Conservation (phyloP, 2,113 vertebrate genomes). For the Ceuthmochares aereus region DNA sequence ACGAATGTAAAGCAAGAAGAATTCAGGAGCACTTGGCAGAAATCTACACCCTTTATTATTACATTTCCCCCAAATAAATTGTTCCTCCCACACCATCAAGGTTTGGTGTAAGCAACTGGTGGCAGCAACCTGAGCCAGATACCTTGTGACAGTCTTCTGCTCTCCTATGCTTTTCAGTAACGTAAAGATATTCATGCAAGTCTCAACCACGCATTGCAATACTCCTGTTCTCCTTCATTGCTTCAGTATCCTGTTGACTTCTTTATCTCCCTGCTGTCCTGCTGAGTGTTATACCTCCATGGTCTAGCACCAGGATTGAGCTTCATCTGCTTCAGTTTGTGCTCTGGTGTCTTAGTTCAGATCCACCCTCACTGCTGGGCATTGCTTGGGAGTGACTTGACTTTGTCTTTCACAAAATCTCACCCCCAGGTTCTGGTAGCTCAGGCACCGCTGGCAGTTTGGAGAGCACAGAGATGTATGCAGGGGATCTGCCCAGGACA, state of each 20-base stretch:
- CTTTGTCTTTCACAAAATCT: not conserved
- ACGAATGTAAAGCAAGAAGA: not conserved
- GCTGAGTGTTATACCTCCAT: not conserved
- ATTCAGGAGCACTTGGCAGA: not conserved
- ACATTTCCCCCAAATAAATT: not conserved
- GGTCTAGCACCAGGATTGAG: not conserved
- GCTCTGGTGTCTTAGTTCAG: not conserved
- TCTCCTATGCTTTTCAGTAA: not conserved
- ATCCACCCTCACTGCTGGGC: not conserved
- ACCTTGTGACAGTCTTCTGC: not conserved
- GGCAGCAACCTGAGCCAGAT: not conserved
- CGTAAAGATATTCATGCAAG: rapidly evolving
- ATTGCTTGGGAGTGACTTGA: not conserved
- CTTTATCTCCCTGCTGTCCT: not conserved
- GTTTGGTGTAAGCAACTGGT: not conserved
- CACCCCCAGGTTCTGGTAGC: not conserved
- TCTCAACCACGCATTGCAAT: rapidly evolving
- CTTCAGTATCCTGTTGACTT: not conserved
- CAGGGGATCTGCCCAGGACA: not conserved
- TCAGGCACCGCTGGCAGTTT: not conserved
- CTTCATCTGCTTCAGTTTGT: not conserved
- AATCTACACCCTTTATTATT: not conserved
- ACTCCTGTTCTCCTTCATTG: not conserved
- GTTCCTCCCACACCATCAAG: not conserved
- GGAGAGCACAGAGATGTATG: not conserved